Conservation (phyloP, 2,888 invertebrate genomes). For the Athripsodes cinereus region DNA sequence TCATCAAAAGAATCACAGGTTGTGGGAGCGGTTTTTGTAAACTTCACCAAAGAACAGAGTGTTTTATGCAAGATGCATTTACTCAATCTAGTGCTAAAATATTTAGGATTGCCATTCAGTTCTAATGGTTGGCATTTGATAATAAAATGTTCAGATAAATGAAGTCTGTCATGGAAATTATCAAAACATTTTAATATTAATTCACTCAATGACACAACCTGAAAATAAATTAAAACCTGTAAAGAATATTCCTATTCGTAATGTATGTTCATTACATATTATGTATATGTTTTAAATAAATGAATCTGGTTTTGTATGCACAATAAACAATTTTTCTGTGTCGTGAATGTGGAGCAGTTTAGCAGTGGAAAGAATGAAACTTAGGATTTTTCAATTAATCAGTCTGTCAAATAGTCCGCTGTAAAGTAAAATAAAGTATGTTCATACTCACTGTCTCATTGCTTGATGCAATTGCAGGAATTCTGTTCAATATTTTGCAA, state of each 20-base stretch:
- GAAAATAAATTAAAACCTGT: constrained; percentile 3
- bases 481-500: constrained; percentile 8
- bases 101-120: constrained; percentile 9
- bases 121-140: constrained; percentile 16
- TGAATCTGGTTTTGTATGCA: no score
- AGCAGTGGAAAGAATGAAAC: not conserved
- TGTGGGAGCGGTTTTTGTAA: not conserved
- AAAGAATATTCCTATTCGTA: no score
- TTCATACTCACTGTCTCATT: not conserved
- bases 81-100: constrained; percentile 9
- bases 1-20: constrained; percentile 5
- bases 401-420: not conserved
- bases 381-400: no score
- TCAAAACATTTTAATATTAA: constrained; percentile 10
- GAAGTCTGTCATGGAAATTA: constrained; percentile 17
- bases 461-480: not conserved
- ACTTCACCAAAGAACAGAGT: constrained; percentile 12
- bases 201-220: constrained; percentile 12
- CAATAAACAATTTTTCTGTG: no score
- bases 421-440: not conserved
- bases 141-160: constrained; percentile 11
- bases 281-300: no score
- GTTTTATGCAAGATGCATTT: constrained; percentile 13
- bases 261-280: no score
- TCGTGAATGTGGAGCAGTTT: no score